phyloP scores from a whole-genome alignment of 2,888 invertebrate genomes.

The Acholoe squamosa region DNA sequence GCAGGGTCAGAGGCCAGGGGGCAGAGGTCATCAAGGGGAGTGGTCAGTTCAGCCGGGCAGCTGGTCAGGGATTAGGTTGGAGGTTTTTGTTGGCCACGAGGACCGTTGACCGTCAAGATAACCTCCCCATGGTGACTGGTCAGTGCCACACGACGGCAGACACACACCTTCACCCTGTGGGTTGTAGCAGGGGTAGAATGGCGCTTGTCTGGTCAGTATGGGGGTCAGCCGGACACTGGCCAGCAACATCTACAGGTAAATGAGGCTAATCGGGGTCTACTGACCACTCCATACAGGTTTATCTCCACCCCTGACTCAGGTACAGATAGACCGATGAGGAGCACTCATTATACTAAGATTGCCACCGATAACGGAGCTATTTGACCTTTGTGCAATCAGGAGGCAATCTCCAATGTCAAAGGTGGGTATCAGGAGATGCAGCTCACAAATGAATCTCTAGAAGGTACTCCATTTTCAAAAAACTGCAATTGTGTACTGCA shows the following conservation, averaged over 20 bases:
- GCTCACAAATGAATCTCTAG: no score
- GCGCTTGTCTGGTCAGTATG: conserved; percentile 3
- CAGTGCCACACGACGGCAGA: background rate
- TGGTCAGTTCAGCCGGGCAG: conserved; percentile 35
- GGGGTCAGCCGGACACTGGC: conserved; percentile 23
- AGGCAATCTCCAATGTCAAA: no score
- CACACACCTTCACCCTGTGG: conserved; percentile 24
- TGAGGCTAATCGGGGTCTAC: conserved; percentile 7
- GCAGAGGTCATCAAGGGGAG: background rate
- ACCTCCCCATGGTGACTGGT: background rate
- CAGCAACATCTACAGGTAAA: conserved; percentile 37
- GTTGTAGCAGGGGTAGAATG: background rate
- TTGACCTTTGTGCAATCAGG: no score
- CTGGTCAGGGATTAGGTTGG: conserved; percentile 54
- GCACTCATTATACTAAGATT: background rate
- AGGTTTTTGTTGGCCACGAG: conserved; percentile 53
- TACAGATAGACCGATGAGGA: background rate
- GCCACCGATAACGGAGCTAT: no score
- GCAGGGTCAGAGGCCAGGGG: background rate
- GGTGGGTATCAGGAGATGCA: no score
- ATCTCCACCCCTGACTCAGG: background rate
- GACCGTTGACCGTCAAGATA: conserved; percentile 41
- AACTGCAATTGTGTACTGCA: no score
- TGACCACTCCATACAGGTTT: background rate
- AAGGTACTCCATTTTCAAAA: no score